Percentiles rank a stretch among this genome's conserved stretches.
phyloP scores from a whole-genome alignment of 2,888 invertebrate species.

The Lissocephala sabroskyi region DNA sequence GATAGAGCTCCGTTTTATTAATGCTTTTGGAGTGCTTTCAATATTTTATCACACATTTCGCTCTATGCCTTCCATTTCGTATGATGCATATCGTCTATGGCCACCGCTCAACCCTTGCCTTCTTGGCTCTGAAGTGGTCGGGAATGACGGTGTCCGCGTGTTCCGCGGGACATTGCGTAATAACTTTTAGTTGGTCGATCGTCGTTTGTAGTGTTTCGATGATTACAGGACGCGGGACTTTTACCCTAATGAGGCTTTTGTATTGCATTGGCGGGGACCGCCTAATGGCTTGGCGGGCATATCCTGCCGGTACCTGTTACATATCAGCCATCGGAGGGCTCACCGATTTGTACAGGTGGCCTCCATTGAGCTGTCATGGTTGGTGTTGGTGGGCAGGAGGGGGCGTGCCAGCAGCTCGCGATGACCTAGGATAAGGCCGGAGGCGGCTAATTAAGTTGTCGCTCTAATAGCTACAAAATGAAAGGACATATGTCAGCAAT shows the following conservation, averaged over 20 bases:
- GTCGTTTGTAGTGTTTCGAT: neutral
- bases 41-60: conserved; percentile 54
- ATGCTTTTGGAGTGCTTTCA: conserved; percentile 63
- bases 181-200: conserved; percentile 51
- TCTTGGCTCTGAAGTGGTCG: conserved; percentile 16
- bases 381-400: neutral
- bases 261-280: conserved; percentile 26
- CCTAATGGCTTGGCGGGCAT: too few species aligned
- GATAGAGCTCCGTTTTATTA: conserved; percentile 43
- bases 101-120: too few species aligned
- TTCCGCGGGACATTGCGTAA: conserved; percentile 52
- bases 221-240: too few species aligned
- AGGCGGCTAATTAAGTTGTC: conserved; percentile 49
- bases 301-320: too few species aligned
- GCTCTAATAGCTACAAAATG: conserved; percentile 26
- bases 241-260: conserved; percentile 62
- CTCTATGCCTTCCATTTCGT: conserved; percentile 31
- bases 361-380: neutral
- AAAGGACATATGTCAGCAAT: conserved; percentile 37
- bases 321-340: neutral
- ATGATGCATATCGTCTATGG: too few species aligned
- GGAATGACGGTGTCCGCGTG: conserved; percentile 23
- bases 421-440: neutral
- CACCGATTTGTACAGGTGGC: neutral
- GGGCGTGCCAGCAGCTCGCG: neutral